Evolutionary conservation across 2,888 invertebrate species (phyloP).

Genomic region (Agonopterix heracliana): DNA sequence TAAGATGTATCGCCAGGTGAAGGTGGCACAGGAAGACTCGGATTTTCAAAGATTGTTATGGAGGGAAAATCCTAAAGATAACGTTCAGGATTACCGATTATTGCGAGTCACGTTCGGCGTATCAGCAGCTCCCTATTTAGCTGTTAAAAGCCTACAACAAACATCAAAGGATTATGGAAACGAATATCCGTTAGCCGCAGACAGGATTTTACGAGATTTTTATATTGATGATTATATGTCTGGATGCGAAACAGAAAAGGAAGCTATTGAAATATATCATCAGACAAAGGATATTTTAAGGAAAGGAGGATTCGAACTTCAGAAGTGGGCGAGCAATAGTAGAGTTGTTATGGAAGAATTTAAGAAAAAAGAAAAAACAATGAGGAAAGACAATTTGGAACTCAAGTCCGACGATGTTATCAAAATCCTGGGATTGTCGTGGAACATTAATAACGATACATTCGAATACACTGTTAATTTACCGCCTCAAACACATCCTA

Average conservation of each 20-base stretch:
- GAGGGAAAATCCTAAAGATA: constrained; percentile 4
- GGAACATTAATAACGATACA: constrained; percentile 14
- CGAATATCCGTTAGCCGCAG: constrained; percentile 11
- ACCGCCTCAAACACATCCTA: constrained; percentile 1
- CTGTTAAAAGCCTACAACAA: constrained; percentile 11
- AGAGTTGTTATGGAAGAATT: constrained; percentile 6
- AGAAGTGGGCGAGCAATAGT: constrained; percentile 17
- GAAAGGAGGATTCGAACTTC: constrained; percentile 14
- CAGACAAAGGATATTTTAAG: constrained; percentile 20
- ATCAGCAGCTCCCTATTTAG: constrained; percentile 14
- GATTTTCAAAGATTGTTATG: constrained; percentile 14
- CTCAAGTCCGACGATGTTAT: constrained; percentile 14
- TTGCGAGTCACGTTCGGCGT: constrained; percentile 16
- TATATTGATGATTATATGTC: constrained; percentile 21
- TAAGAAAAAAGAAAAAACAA: constrained; percentile 1
- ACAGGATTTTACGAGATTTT: constrained; percentile 4
- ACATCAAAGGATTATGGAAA: constrained; percentile 11
- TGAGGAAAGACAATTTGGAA: constrained; percentile 3
- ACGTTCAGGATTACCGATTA: constrained; percentile 14
- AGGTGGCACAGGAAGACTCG: constrained; percentile 14
- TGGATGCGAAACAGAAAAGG: constrained; percentile 16
- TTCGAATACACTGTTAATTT: constrained; percentile 17
- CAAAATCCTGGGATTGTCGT: constrained; percentile 20
- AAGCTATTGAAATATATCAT: constrained; percentile 11
- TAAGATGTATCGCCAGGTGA: constrained; percentile 26